Evolutionary conservation across 1,140 invertebrate species (phyloP), one percentile per base, ranked within the genome.

Genomic region (Penaeus indicus): DNA sequence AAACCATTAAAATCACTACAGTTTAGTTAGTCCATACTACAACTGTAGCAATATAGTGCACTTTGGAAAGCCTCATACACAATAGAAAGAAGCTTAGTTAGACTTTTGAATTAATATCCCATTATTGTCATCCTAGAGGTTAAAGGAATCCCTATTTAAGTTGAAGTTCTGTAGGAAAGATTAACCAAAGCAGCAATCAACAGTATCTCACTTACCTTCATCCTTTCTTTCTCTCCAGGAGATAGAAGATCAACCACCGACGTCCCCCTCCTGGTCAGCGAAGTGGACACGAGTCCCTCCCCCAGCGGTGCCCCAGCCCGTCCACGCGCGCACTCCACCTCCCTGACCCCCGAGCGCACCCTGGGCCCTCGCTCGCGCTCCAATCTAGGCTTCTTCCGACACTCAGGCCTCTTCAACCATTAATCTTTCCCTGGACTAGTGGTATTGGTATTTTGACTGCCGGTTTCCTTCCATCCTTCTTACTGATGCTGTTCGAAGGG

Each of bases 271-370:
- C 63, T 79, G 62, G 75, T 64, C 32, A 79, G 77, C 64, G 86
- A 88, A 64, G 80, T 77, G 19, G 81, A 88, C 69, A 72, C 81
- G 32, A 72, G 86, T 64, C 86, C 86, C 11, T 83, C 60, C 61
- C 80, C 69, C 16, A 81, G 81, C 1, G 86, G 27, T 22, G 38
- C 80, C 54, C 60, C 86, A 11, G 32, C 86, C 27, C 80, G 86
- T 61, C 86, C 86, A 60, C 86, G 86, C 47, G 86, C 86, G 22
- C 86, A 88, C 72, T 88, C 86, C 80, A 88, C 86, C 21, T 88
- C 86, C 10, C 80, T 88, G 60, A 88, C 86, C 21, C 86, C 86
- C 25, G 86, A 88, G 86, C 86, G 86, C 47, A 61, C 86, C 42
- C 62, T 88, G 32, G 86, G 86, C 27, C 86, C 86, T 18, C 80